Evolutionary conservation across 2,888 invertebrate species (phyloP).

Genomic region (Thysanoteuthis rhombus): DNA sequence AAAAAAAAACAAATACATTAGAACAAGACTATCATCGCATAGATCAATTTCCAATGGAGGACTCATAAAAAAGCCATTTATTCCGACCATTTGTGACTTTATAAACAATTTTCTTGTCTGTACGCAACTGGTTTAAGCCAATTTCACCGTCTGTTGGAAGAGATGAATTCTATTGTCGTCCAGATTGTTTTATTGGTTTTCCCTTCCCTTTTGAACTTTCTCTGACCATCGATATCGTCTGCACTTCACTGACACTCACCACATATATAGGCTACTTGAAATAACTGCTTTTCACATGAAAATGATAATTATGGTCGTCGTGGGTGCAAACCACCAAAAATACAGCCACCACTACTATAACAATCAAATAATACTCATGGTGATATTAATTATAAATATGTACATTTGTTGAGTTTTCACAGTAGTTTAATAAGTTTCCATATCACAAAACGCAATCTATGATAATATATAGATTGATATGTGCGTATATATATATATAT

Average conservation of each 20-base stretch:
- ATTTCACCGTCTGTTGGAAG: background rate
- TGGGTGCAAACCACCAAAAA: background rate
- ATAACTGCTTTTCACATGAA: too few relatives aligned
- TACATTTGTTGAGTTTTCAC: too few relatives aligned
- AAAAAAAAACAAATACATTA: background rate
- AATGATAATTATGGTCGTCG: too few relatives aligned
- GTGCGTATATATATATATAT: too few relatives aligned
- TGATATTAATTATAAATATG: background rate
- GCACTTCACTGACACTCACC: background rate
- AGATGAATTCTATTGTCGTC: background rate
- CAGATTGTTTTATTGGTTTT: background rate
- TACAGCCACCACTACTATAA: background rate
- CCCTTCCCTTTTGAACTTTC: background rate
- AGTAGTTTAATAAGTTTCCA: background rate
- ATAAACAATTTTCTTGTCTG: background rate
- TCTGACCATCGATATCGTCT: background rate
- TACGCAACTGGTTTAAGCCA: background rate
- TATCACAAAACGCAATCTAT: background rate
- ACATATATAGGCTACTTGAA: too few relatives aligned
- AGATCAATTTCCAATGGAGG: background rate
- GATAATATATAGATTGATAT: too few relatives aligned
- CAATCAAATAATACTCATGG: background rate
- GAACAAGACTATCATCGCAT: background rate
- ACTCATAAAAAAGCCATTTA: background rate
- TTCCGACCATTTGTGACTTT: background rate